Base-by-base conservation (phyloP, 2,888 invertebrate species). In the Eupeodes luniger region DNA sequence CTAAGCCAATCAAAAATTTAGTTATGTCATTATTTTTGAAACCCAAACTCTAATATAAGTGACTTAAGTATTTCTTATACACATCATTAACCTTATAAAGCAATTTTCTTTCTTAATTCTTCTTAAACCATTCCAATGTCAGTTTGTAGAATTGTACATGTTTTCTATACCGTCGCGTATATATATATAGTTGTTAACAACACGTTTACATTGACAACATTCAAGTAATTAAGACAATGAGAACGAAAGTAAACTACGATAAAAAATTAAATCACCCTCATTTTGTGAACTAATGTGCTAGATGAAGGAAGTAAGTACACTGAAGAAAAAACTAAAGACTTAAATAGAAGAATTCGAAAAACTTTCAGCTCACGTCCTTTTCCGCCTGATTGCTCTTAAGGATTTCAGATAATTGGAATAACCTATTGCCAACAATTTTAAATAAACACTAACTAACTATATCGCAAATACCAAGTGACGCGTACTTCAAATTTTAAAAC, bases 141-240 rank as follows among this genome's bases (percentile, higher is more conserved):
- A 64, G 7, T 16, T 36, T 34, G 40, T 44, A 19, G 27, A 27
- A 27, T 27, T 27, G 27, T 4, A 12, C 10, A 7, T 51, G 12
- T 34, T n/a, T 6, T 34, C 34, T 67, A 27, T 34, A 12, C 4
- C 27, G 27, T 27, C 27, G 27, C 27, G 2, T 27, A 51, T 67
- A 5, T 11, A 0, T 51, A 27, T 69, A 40, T 40, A 11, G 36
- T n/a, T 19, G 16, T 53, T 53, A 69, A 44, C 44, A 55, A 44
- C 44, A 70, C 70, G 70, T 70, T 55, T 70, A 55, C 70, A 70
- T 70, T 70, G 70, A 70, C 70, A 70, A 16, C 55, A 55, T 55
- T 55, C 40, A 70, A 70, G 70, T 70, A 70, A 70, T 70, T 70
- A 55, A 70, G 70, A 55, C 70, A 70, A 55, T 70, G 40, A 40